A percentile compares a stretch with the other conserved stretches of the same genome.
These are phyloP conservation scores for Drosophila algonquin DNA, from an alignment of 2,888 invertebrate genomes.

Conservation along the genomic window DNA sequence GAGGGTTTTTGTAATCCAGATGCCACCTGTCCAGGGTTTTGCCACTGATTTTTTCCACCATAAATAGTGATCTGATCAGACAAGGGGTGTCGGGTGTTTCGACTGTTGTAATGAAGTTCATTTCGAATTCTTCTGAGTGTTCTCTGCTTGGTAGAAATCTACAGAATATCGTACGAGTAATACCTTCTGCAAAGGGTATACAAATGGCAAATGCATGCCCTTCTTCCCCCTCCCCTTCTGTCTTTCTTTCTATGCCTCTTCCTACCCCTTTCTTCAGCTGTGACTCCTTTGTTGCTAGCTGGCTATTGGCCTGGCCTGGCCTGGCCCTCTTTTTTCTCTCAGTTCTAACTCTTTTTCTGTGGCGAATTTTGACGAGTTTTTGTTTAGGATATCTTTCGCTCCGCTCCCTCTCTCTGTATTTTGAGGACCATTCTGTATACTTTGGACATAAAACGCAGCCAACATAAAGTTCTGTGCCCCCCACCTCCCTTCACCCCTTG, in stretches of 20 bases:
- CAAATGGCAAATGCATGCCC: slow-evolving; percentile 15
- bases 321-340: not conserved
- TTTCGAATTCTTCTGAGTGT: not conserved
- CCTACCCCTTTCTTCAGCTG: slow-evolving; percentile 19
- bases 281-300: not conserved
- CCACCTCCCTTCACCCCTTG: not conserved
- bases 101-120: not conserved
- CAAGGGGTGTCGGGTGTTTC: too few species aligned
- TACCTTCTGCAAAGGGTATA: slow-evolving; percentile 2
- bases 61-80: too few species aligned
- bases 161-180: too few species aligned
- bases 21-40: too few species aligned
- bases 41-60: too few species aligned
- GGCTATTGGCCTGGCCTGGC: not conserved
- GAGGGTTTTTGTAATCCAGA: too few species aligned
- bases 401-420: slow-evolving; percentile 8
- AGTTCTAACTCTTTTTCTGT: not conserved
- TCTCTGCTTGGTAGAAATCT: too few species aligned
- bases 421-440: slow-evolving; percentile 44
- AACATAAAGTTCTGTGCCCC: slow-evolving; percentile 28
- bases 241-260: slow-evolving; percentile 8
- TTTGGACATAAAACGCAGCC: slow-evolving; percentile 42
- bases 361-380: slow-evolving; percentile 29
- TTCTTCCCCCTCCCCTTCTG: too few species aligned
- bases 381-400: slow-evolving; percentile 3